Evolutionary conservation across 2,888 invertebrate species (phyloP).

Genomic region (Gastracanthus pulcherrimus): DNA sequence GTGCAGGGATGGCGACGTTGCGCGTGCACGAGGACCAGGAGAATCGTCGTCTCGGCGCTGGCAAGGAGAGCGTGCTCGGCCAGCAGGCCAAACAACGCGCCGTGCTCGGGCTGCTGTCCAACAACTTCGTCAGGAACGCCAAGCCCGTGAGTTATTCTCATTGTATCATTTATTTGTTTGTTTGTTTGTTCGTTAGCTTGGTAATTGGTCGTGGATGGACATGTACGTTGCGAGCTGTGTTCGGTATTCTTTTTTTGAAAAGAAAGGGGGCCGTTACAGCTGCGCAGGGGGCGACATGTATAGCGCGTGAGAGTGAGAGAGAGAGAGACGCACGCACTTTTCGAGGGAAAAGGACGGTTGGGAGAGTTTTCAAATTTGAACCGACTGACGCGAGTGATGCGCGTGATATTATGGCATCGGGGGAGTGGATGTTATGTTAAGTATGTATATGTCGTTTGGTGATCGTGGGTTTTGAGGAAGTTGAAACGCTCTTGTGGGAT

Average conservation of each 20-base stretch:
- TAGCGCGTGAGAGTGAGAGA: not conserved
- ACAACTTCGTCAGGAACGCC: conserved; percentile 79
- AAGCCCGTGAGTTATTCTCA: conserved; percentile 79
- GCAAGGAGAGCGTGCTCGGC: conserved; percentile 79
- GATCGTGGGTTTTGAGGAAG: not conserved
- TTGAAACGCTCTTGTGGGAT: not conserved
- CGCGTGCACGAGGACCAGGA: conserved; percentile 89
- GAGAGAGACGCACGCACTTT: conserved; percentile 29
- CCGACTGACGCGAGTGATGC: no score
- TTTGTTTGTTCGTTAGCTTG: not conserved
- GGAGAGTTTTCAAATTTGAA: conserved; percentile 55
- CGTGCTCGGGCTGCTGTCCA: conserved; percentile 83
- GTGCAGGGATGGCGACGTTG: conserved; percentile 79
- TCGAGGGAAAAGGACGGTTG: conserved; percentile 48
- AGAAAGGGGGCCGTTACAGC: not conserved
- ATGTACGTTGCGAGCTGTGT: not conserved
- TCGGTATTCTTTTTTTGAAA: not conserved
- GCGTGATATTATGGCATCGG: no score
- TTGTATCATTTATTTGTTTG: not conserved
- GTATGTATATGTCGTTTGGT: not conserved
- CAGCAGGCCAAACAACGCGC: conserved; percentile 79
- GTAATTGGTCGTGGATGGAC: no score
- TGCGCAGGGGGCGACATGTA: not conserved
- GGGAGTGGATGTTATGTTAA: not conserved
- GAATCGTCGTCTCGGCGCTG: conserved; percentile 78